A percentile compares a stretch with the other conserved stretches of the same genome.
Evolutionary conservation across 2,113 vertebrate species (phyloP).

Genomic region (Tautogolabrus adspersus): DNA sequence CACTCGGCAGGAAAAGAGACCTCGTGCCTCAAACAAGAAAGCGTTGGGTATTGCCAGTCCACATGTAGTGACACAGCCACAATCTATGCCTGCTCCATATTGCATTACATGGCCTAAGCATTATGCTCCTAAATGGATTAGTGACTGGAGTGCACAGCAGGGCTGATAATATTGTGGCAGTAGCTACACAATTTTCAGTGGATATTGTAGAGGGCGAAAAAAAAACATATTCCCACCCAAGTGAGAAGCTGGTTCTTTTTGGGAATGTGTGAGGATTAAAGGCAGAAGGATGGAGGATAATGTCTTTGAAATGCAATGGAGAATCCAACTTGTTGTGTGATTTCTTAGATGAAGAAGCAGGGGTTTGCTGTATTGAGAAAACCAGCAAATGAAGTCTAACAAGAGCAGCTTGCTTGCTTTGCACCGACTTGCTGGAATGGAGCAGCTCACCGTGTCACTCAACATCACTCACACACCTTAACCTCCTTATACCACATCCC

Average conservation of each 20-base stretch:
- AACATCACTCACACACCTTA: slow-evolving; percentile 77
- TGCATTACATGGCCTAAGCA: slow-evolving; percentile 73
- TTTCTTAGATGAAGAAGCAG: slow-evolving; percentile 10
- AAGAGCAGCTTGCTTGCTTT: slow-evolving; percentile 84
- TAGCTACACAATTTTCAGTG: slow-evolving; percentile 46
- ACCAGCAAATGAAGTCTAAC: slow-evolving; percentile 5
- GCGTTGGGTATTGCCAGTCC: slow-evolving; percentile 8
- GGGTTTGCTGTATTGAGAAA: slow-evolving; percentile 19
- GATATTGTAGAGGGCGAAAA: slow-evolving; percentile 18
- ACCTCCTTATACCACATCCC: slow-evolving; percentile 34
- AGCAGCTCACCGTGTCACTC: slow-evolving; percentile 80
- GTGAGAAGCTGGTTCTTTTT: slow-evolving; percentile 15
- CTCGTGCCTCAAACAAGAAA: slow-evolving; percentile 49
- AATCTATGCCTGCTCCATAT: slow-evolving; percentile 59
- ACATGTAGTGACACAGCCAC: slow-evolving; percentile 46
- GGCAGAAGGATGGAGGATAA: background rate
- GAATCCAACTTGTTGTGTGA: background rate
- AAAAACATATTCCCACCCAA: background rate
- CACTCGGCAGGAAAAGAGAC: slow-evolving; percentile 10
- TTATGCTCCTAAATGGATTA: slow-evolving; percentile 79
- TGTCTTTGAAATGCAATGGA: background rate
- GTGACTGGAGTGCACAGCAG: slow-evolving; percentile 63
- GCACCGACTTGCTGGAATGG: slow-evolving; percentile 80
- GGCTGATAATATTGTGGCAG: slow-evolving; percentile 65
- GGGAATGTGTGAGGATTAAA: slow-evolving; percentile 18